A percentile compares a stretch with the other conserved stretches of the same genome.
These are phyloP conservation scores for Pandemis heparana DNA, from an alignment of 2,888 invertebrate genomes.

Conservation along the genomic window DNA sequence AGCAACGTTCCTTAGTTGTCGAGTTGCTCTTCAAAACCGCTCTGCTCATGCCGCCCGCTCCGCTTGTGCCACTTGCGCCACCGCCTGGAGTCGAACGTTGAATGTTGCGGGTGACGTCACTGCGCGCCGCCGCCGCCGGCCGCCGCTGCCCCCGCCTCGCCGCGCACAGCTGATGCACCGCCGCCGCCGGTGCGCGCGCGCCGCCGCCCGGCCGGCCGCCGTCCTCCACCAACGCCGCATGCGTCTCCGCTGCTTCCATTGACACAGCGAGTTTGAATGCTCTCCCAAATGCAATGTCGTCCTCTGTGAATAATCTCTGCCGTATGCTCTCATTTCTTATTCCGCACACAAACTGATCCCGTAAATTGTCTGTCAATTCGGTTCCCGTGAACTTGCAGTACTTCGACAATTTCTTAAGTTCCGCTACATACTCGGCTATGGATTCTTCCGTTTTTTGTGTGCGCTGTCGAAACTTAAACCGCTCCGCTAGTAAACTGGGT, in stretches of 20 bases:
- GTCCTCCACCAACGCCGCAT: slow-evolving; percentile 13
- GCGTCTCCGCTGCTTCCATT: neutral
- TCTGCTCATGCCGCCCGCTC: neutral
- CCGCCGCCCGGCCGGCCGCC: neutral
- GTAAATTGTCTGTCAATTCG: neutral
- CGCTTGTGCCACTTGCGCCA: neutral
- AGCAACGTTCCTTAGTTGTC: too few species aligned
- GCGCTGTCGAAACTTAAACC: slow-evolving; percentile 45
- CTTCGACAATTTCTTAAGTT: slow-evolving; percentile 44
- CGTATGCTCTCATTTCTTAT: neutral
- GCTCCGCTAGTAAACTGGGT: slow-evolving; percentile 44
- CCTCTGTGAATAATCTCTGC: slow-evolving; percentile 13
- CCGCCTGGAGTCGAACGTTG: too few species aligned
- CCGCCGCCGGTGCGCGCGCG: neutral
- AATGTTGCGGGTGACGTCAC: neutral
- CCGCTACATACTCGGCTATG: slow-evolving; percentile 39
- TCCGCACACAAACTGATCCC: too few species aligned
- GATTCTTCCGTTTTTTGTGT: slow-evolving; percentile 38
- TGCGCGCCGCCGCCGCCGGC: neutral
- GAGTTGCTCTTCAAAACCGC: neutral
- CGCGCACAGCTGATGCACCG: neutral
- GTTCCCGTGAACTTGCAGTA: slow-evolving; percentile 43
- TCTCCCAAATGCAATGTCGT: neutral
- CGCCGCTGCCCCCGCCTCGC: neutral
- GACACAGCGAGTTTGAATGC: neutral